A percentile compares a stretch with the other conserved stretches of the same genome.
These are phyloP conservation scores for Falco peregrinus DNA, from an alignment of 2,797 vertebrate species.

Conservation along the genomic window DNA sequence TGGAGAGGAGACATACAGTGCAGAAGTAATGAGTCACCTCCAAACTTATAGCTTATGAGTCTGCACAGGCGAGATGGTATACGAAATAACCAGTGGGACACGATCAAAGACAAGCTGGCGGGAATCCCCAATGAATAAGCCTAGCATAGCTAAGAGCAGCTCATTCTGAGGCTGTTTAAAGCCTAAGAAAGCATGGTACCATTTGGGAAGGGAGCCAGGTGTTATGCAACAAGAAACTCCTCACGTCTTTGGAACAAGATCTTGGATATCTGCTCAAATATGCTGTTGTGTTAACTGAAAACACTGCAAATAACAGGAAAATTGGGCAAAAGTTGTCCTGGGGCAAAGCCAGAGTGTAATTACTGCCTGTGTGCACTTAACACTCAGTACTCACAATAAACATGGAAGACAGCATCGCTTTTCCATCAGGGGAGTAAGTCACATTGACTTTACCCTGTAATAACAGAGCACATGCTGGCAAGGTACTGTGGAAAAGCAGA, in stretches of 20 bases:
- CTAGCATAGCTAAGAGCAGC: background rate
- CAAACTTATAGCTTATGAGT: background rate
- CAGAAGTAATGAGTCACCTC: constrained; percentile 25
- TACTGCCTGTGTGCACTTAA: background rate
- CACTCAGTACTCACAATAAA: background rate
- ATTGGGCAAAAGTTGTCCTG: background rate
- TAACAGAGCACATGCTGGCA: background rate
- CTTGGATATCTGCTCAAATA: constrained; percentile 9
- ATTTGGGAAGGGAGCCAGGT: constrained; percentile 30
- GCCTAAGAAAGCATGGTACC: constrained; percentile 25
- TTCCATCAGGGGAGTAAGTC: background rate
- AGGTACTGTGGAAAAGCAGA: background rate
- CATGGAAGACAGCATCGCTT: background rate
- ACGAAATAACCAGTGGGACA: background rate
- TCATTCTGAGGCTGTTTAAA: constrained; percentile 49
- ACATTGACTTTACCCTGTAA: background rate
- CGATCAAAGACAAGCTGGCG: background rate
- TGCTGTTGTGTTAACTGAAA: background rate
- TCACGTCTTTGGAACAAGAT: constrained; percentile 4
- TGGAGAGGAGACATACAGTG: background rate
- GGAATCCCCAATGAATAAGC: constrained; percentile 10
- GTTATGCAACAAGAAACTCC: constrained; percentile 45
- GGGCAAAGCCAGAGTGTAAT: background rate
- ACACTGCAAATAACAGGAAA: background rate
- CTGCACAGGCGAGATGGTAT: background rate